Conservation (phyloP, 2,888 invertebrate species). For the Tupiocoris notatus region DNA sequence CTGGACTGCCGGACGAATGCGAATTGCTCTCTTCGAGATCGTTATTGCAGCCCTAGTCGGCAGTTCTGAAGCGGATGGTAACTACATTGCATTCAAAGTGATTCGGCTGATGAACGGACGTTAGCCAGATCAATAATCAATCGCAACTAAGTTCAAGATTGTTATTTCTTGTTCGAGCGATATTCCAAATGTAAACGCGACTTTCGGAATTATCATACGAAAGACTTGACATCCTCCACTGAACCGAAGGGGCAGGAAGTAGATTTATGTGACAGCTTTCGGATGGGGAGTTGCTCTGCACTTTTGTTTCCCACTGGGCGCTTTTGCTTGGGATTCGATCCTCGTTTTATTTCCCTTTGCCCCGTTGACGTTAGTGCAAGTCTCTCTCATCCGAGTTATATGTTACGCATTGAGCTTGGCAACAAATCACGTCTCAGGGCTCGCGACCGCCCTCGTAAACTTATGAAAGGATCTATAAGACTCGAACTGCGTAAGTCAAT, state of each 20-base stretch:
- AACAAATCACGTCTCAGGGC: neutral
- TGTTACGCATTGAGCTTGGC: neutral
- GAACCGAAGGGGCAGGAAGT: neutral
- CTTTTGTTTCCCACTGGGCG: conserved; percentile 27
- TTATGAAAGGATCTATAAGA: neutral
- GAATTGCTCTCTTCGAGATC: too few species aligned
- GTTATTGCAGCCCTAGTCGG: too few species aligned
- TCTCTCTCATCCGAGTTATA: neutral
- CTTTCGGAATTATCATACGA: neutral
- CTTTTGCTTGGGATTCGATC: conserved; percentile 15
- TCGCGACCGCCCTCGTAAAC: conserved; percentile 4
- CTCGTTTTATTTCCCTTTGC: neutral
- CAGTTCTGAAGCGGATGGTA: too few species aligned
- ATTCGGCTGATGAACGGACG: too few species aligned
- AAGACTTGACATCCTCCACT: neutral
- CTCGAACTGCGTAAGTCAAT: neutral
- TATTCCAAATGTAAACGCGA: neutral
- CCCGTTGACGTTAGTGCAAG: neutral
- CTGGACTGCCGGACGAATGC: too few species aligned
- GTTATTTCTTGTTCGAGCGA: neutral
- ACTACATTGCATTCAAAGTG: too few species aligned
- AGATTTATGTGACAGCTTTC: conserved; percentile 20
- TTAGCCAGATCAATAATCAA: too few species aligned
- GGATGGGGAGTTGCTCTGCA: conserved; percentile 4
- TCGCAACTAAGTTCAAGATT: neutral